phyloP scores from a whole-genome alignment of 2,888 invertebrate genomes.

The Abscondita cerata region DNA sequence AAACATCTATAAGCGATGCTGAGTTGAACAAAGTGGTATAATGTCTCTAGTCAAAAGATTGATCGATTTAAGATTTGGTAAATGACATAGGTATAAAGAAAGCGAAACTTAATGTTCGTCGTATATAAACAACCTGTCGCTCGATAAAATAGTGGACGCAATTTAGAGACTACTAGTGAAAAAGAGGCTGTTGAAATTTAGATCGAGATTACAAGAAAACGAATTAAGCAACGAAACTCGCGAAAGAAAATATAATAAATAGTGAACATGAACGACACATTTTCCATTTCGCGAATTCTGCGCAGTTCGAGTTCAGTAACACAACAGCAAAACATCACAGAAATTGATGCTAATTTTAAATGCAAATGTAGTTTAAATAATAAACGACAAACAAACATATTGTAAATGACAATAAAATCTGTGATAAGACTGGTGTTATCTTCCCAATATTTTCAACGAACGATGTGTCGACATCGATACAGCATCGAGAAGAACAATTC shows the following conservation, averaged over 20 bases:
- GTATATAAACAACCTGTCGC: constrained; percentile 63
- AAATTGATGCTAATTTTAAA: constrained; percentile 49
- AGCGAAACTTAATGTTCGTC: constrained; percentile 59
- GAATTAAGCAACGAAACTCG: constrained; percentile 49
- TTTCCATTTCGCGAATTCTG: constrained; percentile 43
- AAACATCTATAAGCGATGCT: not conserved
- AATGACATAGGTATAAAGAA: constrained; percentile 50
- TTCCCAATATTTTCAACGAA: constrained; percentile 55
- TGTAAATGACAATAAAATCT: constrained; percentile 8
- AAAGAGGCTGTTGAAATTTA: constrained; percentile 32
- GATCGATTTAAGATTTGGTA: constrained; percentile 66
- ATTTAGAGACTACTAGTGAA: constrained; percentile 66
- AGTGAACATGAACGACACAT: constrained; percentile 42
- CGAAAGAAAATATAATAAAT: constrained; percentile 51
- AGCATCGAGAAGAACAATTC: constrained; percentile 31
- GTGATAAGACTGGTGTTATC: constrained; percentile 54
- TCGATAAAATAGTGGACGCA: constrained; percentile 69
- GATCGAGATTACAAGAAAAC: constrained; percentile 43
- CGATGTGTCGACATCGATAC: constrained; percentile 51
- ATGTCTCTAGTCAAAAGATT: constrained; percentile 64
- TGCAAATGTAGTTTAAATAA: constrained; percentile 52
- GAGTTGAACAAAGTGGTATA: not conserved
- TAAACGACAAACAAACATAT: constrained; percentile 27
- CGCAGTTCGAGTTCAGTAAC: constrained; percentile 55
- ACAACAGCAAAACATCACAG: constrained; percentile 50